Evolutionary conservation across 2,797 vertebrate species (phyloP).

Genomic region (Harpagifer antarcticus): DNA sequence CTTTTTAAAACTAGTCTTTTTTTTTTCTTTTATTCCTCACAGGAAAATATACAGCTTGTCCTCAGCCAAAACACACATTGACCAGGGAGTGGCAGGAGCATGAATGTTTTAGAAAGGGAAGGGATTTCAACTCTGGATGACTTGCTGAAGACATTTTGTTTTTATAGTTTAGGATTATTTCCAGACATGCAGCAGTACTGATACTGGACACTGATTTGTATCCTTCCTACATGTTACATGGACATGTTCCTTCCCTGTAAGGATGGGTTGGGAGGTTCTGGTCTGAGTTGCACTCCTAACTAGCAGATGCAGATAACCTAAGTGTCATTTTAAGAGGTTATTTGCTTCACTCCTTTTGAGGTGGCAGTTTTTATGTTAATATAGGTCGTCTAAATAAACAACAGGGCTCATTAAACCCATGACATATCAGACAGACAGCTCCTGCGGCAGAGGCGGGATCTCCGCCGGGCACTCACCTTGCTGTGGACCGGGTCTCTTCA

Average conservation of each 20-base stretch:
- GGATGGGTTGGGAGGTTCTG: conserved; percentile 6
- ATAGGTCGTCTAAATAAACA: neutral
- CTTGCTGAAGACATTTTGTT: conserved; percentile 28
- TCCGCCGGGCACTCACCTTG: conserved; percentile 47
- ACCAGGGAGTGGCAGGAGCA: conserved; percentile 58
- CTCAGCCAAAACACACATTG: conserved; percentile 25
- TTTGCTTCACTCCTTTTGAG: neutral
- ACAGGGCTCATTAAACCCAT: neutral
- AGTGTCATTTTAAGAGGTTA: neutral
- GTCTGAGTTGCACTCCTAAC: conserved; percentile 1
- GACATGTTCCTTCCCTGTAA: neutral
- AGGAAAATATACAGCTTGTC: conserved; percentile 32
- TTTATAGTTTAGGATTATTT: conserved; percentile 3
- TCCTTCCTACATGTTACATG: neutral
- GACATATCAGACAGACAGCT: conserved; percentile 2
- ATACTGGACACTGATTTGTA: neutral
- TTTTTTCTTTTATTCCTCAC: neutral
- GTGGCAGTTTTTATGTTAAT: neutral
- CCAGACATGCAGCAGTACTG: conserved; percentile 5
- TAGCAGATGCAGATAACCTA: conserved; percentile 1
- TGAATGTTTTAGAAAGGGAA: conserved; percentile 35
- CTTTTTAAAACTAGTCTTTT: neutral
- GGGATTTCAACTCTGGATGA: conserved; percentile 29
- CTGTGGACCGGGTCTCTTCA: conserved; percentile 33
- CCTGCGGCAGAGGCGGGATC: conserved; percentile 14